Conservation (phyloP, 2,888 invertebrate species). For the Argyra leucocephala region DNA sequence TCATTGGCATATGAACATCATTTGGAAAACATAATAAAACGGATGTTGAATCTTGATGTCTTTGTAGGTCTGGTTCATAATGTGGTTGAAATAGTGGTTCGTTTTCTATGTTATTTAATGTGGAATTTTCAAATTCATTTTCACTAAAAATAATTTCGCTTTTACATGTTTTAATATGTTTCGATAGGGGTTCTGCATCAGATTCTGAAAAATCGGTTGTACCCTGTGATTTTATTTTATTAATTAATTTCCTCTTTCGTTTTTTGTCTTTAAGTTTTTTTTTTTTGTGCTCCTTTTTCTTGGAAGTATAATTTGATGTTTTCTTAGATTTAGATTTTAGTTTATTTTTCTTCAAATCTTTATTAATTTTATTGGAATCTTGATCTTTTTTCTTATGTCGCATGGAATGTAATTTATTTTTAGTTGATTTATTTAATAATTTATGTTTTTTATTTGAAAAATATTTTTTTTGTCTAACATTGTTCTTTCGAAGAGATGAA, state of each 20-base stretch:
- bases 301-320: not conserved
- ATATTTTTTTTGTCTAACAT: not conserved
- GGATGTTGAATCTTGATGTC: not conserved
- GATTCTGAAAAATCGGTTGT: not conserved
- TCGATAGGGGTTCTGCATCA: not conserved
- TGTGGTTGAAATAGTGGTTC: not conserved
- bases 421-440: not conserved
- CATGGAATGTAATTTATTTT: not conserved
- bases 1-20: not conserved
- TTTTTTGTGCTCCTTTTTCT: not conserved
- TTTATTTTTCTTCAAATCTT: not conserved
- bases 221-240: not conserved
- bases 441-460: not conserved
- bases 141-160: not conserved
- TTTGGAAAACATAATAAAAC: not conserved
- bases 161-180: not conserved
- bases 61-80: not conserved
- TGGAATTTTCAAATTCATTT: not conserved
- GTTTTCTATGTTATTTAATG: not conserved
- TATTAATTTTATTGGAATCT: not conserved
- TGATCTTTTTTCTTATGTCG: not conserved
- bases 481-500: not conserved
- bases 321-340: not conserved
- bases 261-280: not conserved
- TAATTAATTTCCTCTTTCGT: not conserved